phyloP scores from a whole-genome alignment of 2,113 vertebrate genomes.

The Nansenia antarctica region DNA sequence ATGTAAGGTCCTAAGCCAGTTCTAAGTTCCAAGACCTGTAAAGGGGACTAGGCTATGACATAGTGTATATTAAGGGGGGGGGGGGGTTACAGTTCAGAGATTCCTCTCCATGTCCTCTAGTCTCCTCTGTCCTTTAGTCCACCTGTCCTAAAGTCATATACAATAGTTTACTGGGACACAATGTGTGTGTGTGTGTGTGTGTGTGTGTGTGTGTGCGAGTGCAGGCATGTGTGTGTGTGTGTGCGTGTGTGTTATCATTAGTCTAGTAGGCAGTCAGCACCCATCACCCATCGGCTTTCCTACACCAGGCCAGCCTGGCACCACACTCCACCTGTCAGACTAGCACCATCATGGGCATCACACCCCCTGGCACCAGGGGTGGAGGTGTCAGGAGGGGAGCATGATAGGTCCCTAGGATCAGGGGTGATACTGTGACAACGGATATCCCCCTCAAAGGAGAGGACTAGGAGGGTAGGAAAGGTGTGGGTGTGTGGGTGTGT shows the following conservation, averaged over 20 bases:
- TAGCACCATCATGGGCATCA: constrained; percentile 14
- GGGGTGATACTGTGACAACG: constrained; percentile 33
- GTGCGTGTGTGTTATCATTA: neutral
- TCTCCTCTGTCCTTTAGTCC: neutral
- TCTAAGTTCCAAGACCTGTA: no score
- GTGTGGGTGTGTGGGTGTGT: neutral
- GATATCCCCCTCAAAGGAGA: constrained; percentile 22
- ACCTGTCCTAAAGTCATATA: no score
- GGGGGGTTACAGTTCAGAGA: no score
- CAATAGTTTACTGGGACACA: neutral
- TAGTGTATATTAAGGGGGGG: no score
- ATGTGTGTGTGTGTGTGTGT: no score
- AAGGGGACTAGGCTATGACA: no score
- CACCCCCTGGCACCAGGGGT: constrained; percentile 4
- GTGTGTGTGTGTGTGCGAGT: no score
- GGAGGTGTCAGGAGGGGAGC: constrained; percentile 17
- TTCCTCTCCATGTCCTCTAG: no score
- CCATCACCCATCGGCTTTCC: neutral
- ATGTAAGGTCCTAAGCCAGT: no score
- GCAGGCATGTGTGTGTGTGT: no score
- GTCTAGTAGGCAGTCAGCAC: neutral
- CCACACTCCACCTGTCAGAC: constrained; percentile 28
- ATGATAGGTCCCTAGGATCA: constrained; percentile 15
- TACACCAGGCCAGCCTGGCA: neutral
- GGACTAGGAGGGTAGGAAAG: neutral